phyloP scores from a whole-genome alignment of 2,797 vertebrate species.

The Sebastes elongatus region DNA sequence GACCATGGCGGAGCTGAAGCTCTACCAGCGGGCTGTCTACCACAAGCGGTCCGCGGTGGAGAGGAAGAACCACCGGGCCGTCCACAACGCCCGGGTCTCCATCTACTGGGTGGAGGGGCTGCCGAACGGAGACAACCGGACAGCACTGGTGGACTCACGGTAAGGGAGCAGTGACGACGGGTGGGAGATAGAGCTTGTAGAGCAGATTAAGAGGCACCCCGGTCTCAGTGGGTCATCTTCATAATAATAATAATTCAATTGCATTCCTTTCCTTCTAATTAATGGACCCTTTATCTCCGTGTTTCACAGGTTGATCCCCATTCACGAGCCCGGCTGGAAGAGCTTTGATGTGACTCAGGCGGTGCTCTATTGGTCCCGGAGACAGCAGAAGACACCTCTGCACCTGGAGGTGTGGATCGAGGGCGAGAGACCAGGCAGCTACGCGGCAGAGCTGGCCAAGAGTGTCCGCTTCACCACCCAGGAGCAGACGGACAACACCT shows the following conservation, averaged over 20 bases:
- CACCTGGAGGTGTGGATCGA: conserved; percentile 94
- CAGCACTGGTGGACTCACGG: conserved; percentile 93
- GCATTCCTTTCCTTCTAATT: conserved; percentile 29
- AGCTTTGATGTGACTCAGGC: conserved; percentile 97
- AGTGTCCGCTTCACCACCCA: conserved; percentile 89
- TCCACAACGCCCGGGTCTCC: conserved; percentile 90
- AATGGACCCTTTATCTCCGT: conserved; percentile 26
- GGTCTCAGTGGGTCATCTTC: background rate
- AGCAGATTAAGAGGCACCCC: background rate
- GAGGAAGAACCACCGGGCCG: conserved; percentile 79
- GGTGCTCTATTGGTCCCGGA: conserved; percentile 92
- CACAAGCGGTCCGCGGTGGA: conserved; percentile 76
- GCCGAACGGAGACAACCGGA: conserved; percentile 88
- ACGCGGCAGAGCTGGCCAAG: conserved; percentile 88
- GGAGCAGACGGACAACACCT: conserved; percentile 83
- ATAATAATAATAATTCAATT: conserved; percentile 3
- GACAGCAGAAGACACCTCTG: conserved; percentile 83
- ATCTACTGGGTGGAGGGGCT: conserved; percentile 90
- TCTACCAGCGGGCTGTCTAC: conserved; percentile 89
- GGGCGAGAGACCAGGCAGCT: conserved; percentile 89
- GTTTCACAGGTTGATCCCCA: conserved; percentile 87
- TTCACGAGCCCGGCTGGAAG: conserved; percentile 91
- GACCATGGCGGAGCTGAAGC: conserved; percentile 93
- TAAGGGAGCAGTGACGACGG: conserved; percentile 53
- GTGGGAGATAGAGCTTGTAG: background rate